Base-by-base conservation (phyloP, 1,140 invertebrate species). In the Apocrypta bakeri region DNA sequence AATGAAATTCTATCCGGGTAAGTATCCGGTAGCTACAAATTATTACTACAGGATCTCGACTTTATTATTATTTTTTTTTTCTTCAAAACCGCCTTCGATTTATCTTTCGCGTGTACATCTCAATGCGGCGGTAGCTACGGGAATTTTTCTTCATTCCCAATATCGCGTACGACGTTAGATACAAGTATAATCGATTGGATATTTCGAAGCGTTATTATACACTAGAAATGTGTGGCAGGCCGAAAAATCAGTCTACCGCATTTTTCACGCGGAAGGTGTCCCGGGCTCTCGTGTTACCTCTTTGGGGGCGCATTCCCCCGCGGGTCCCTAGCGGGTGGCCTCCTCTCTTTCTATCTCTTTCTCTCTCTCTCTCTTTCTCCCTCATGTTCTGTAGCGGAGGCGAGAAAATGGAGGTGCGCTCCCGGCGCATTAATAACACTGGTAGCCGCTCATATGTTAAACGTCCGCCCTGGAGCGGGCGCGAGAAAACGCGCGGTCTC, bases 401-500 rank as follows among this genome's bases (percentile, higher is more conserved):
- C 74, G 69, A 84, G 85, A 84, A 86, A 86, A 84, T 68, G 82
- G 82, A 89, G 88, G 89, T 89, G 88, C 88, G 84, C 86, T 84
- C 87, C 87, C 85, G 84, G 86, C 85, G 89, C 90, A 92, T 92
- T 92, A 92, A 92, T 92, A 92, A 92, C 89, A 91, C 90, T 91
- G 89, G 90, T 91, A 92, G 90, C 90, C 85, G 88, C 87, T 91
- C 89, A 91, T 91, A 91, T 91, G 90, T 92, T 92, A 92, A 91
- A 91, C 89, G 91, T 91, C 91, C 87, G 89, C 89, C 89, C 90
- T 86, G 88, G 86, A 85, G 85, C 69, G 77, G 56, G 48, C 56
- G 77, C 40, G 82, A 83, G 83, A 40, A 71, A 85, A 83, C 78
- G 81, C 83, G 64, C 69, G 63, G 27, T 63, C 25, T 75, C 71